A percentile compares a stretch with the other conserved stretches of the same genome.
phyloP scores from a whole-genome alignment of 2,113 vertebrate genomes.

The Megaceryle maxima region DNA sequence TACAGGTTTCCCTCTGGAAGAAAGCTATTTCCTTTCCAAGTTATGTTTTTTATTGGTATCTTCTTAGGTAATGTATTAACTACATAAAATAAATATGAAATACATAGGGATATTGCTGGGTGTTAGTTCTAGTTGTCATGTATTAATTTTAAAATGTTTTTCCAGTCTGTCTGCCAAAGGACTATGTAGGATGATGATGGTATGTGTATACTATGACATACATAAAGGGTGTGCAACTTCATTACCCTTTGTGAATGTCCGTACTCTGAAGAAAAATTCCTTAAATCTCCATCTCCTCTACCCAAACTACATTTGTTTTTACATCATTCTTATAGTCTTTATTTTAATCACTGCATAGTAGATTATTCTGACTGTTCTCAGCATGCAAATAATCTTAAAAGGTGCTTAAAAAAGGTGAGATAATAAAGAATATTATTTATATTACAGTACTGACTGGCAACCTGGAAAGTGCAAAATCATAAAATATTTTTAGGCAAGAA shows the following conservation, averaged over 20 bases:
- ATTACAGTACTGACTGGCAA: neutral
- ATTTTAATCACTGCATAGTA: neutral
- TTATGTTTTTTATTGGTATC: neutral
- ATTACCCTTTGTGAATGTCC: neutral
- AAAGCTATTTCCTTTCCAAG: neutral
- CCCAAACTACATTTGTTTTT: constrained; percentile 9
- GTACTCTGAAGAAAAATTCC: neutral
- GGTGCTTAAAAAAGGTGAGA: neutral
- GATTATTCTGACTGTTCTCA: neutral
- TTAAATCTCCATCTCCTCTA: neutral
- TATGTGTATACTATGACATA: neutral
- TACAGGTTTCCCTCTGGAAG: neutral
- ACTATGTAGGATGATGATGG: neutral
- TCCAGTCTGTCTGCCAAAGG: constrained; percentile 20
- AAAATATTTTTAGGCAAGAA: neutral
- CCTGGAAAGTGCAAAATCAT: neutral
- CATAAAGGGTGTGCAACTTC: neutral
- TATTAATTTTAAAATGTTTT: constrained; percentile 26
- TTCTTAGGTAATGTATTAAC: constrained; percentile 3
- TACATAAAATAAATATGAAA: constrained; percentile 9
- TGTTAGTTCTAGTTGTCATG: constrained; percentile 1
- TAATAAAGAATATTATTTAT: neutral
- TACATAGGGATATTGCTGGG: neutral
- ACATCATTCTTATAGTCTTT: neutral
- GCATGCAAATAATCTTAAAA: neutral